phyloP scores from a whole-genome alignment of 2,797 vertebrate species.

The Artibeus jamaicensis region DNA sequence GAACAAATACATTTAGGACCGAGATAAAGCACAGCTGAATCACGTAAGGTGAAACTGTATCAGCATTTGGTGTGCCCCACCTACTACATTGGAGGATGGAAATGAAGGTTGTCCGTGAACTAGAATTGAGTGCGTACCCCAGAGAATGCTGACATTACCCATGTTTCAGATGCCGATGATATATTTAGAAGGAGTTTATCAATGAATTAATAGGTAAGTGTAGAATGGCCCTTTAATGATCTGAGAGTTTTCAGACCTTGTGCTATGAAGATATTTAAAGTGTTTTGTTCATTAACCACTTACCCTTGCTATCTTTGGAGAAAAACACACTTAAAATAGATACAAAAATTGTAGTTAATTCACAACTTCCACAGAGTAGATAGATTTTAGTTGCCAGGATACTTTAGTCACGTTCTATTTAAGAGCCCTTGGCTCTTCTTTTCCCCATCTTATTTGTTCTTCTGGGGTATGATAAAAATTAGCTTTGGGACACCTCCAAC shows the following conservation, averaged over 20 bases:
- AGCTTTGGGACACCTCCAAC: neutral
- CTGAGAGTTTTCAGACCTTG: slow-evolving; percentile 17
- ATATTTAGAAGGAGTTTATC: neutral
- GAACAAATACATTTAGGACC: neutral
- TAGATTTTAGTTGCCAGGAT: slow-evolving; percentile 57
- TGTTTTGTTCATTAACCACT: slow-evolving; percentile 16
- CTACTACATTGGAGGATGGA: neutral
- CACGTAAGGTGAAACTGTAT: neutral
- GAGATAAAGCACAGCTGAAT: neutral
- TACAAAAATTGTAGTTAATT: neutral
- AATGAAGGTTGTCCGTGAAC: neutral
- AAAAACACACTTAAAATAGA: slow-evolving; percentile 42
- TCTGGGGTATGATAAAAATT: slow-evolving; percentile 34
- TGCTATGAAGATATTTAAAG: slow-evolving; percentile 31
- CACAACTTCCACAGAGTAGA: slow-evolving; percentile 21
- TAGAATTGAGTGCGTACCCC: neutral
- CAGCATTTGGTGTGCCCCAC: neutral
- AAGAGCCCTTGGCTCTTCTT: slow-evolving; percentile 30
- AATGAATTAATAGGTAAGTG: neutral
- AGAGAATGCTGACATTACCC: neutral
- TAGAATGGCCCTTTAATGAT: slow-evolving; percentile 2
- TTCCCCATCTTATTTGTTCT: slow-evolving; percentile 15
- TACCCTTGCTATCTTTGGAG: neutral
- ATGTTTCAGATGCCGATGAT: neutral
- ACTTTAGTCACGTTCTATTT: slow-evolving; percentile 21